Percentiles rank a stretch among this genome's conserved stretches.
Evolutionary conservation across 1,140 invertebrate species (phyloP).

Genomic region (Idris sp.): DNA sequence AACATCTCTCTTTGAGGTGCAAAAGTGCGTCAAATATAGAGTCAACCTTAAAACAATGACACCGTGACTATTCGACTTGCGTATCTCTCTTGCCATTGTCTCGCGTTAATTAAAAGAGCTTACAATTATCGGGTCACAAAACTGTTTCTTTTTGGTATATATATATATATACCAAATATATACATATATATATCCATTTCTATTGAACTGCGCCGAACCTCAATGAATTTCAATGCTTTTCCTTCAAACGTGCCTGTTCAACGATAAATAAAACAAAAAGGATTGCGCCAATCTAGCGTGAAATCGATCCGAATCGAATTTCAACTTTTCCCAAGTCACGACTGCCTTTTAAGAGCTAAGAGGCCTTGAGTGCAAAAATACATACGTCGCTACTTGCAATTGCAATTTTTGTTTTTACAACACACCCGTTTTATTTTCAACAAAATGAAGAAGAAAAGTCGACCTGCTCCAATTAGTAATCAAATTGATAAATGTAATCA

Average conservation of each 20-base stretch:
- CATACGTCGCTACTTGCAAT: conserved; percentile 13
- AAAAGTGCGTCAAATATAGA: conserved; percentile 46
- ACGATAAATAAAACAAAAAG: conserved; percentile 45
- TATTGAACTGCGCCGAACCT: conserved; percentile 18
- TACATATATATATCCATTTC: too few species aligned
- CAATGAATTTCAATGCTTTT: conserved; percentile 45
- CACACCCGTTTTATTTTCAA: too few species aligned
- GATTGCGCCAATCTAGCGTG: conserved; percentile 30
- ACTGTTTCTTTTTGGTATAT: conserved; percentile 45
- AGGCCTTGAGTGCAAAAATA: conserved; percentile 53
- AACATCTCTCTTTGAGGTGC: conserved; percentile 47
- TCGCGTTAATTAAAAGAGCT: conserved; percentile 55
- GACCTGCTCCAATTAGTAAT: too few species aligned
- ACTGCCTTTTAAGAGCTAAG: conserved; percentile 46
- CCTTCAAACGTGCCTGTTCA: conserved; percentile 17
- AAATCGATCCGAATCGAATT: conserved; percentile 56
- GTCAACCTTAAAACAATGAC: conserved; percentile 40
- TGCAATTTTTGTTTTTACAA: conserved; percentile 25
- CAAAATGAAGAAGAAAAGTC: too few species aligned
- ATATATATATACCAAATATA: too few species aligned
- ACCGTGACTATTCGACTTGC: conserved; percentile 35
- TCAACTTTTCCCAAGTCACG: conserved; percentile 50
- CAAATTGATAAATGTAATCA: too few species aligned
- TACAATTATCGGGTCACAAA: conserved; percentile 44
- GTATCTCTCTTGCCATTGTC: conserved; percentile 39